These are phyloP conservation scores for Taeniopygia guttata DNA, from an alignment of 2,797 vertebrate species.

Conservation along the genomic window DNA sequence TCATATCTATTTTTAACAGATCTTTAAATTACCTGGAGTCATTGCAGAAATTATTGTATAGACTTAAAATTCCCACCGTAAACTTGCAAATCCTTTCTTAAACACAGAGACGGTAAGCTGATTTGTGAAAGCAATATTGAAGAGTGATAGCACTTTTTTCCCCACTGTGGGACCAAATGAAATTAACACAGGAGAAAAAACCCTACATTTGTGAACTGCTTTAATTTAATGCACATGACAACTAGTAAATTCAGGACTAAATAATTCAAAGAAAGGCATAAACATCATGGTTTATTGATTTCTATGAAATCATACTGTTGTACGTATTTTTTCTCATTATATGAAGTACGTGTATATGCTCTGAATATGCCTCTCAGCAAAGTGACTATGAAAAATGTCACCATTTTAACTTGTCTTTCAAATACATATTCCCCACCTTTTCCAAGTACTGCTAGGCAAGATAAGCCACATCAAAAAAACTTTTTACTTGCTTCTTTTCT, in stretches of 20 bases:
- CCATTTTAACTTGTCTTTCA: background rate
- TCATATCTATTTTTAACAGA: background rate
- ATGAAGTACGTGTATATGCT: background rate
- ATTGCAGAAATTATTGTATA: background rate
- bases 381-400: background rate
- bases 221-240: background rate
- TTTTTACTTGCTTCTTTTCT: background rate
- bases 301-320: background rate
- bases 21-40: background rate
- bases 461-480: background rate
- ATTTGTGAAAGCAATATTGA: background rate
- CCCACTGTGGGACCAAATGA: background rate
- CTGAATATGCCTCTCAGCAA: background rate
- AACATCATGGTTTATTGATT: background rate
- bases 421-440: background rate
- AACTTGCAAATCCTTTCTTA: background rate
- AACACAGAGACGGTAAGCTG: background rate
- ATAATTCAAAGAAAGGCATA: slow-evolving; percentile 26
- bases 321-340: background rate
- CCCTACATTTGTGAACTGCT: background rate
- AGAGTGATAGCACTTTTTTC: background rate
- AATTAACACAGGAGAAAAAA: background rate
- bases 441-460: background rate
- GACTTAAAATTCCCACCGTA: background rate
- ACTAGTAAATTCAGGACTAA: slow-evolving; percentile 30